Evolutionary conservation across 2,888 invertebrate genomes (phyloP), one percentile per base, ranked within the genome.

Genomic region (Nymphalis c-album): DNA sequence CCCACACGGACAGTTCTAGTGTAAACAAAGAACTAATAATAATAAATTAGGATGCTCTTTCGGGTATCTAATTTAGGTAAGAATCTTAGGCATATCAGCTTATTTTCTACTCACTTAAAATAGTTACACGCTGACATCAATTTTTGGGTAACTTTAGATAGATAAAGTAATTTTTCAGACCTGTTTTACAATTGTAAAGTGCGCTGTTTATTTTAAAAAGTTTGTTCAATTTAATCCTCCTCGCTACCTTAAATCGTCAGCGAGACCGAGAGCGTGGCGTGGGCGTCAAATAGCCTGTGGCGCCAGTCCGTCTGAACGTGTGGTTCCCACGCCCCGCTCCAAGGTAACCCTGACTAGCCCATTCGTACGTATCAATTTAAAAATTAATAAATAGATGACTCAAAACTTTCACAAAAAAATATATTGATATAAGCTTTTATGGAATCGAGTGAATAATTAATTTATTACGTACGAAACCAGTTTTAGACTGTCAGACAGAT

Each of bases 241-340:
- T 35, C 26, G 53, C 8, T 20, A 17, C 13, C 20, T 26, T 51
- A n/a, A 53, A 26, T 48, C 66, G 26, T 18, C 40, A 48, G 18
- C 50, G 46, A 50, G 40, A 40, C 10, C 40, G 58, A 47, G 26
- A 31, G 26, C 26, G 26, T 31, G 26, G 59, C 46, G 72, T 71
- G 63, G 67, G 72, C 69, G 68, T 71, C 61, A 70, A 63, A 75
- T 64, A 64, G 75, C 77, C 77, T 71, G 69, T 74, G 89, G 91
- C 91, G 91, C 88, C 91, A 85, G 78, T 83, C 86, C 79, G 91
- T 91, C 91, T 91, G 79, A 73, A 73, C 75, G 78, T 79, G 76
- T 69, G 69, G 79, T 85, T 85, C 90, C 81, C 88, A 85, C 85
- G 85, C 85, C 75, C 72, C 75, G 73, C 78, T 78, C 68, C 74